These are phyloP conservation scores for Drosophila kepulauana DNA, from an alignment of 1,140 invertebrate species.

Conservation along the genomic window DNA sequence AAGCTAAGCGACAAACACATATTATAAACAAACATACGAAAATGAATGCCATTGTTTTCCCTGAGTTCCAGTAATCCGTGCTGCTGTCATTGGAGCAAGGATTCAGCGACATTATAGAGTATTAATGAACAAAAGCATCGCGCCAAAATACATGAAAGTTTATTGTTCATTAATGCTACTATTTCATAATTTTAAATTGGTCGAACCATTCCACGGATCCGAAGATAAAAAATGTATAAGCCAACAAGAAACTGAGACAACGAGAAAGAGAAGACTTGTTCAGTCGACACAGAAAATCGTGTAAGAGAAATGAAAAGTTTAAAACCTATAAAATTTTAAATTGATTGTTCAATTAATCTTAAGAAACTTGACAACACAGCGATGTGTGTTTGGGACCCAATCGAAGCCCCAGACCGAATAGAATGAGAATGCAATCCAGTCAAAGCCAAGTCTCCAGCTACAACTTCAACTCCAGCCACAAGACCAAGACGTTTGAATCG, in stretches of 20 bases:
- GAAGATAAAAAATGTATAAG: conserved; percentile 76
- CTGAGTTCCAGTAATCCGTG: no score
- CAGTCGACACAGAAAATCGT: conserved; percentile 59
- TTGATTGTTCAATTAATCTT: conserved; percentile 85
- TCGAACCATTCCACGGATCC: conserved; percentile 54
- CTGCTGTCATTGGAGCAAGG: not conserved
- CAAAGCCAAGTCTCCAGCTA: conserved; percentile 16
- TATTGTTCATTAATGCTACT: conserved; percentile 68
- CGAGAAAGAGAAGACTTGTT: conserved; percentile 6
- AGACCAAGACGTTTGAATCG: not conserved
- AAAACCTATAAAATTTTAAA: conserved; percentile 84
- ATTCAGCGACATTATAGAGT: not conserved
- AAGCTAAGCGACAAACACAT: no score
- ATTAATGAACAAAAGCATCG: conserved; percentile 21
- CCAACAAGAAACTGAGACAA: conserved; percentile 57
- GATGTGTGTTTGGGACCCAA: conserved; percentile 30
- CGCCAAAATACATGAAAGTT: conserved; percentile 56
- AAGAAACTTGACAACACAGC: conserved; percentile 76
- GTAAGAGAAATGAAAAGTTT: conserved; percentile 79
- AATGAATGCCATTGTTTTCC: no score
- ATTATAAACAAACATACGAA: no score
- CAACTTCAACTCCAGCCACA: not conserved
- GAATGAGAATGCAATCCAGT: conserved; percentile 46
- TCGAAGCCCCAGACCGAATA: conserved; percentile 9
- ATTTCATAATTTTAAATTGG: conserved; percentile 77